Evolutionary conservation across 2,888 invertebrate species (phyloP), one percentile per base, ranked within the genome.

Genomic region (Chloromyia formosa): DNA sequence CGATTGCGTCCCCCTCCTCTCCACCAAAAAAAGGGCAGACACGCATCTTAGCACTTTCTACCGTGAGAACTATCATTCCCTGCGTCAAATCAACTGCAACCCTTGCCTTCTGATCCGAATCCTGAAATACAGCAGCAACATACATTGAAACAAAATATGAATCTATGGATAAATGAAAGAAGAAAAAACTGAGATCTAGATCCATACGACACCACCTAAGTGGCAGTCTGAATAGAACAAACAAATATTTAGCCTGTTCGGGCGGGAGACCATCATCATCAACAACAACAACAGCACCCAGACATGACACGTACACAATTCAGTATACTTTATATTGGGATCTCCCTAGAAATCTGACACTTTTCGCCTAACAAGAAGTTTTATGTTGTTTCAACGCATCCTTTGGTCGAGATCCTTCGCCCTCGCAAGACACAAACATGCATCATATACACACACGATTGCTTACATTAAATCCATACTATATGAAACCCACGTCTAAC

Each of bases 321-420:
- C 27, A 35, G 27, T 35, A 35, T 35, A 35, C 27, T 35, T 71
- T 72, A 74, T 76, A 74, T 76, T 76, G 74, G n/a, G 74, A 74
- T 76, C 74, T 74, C 27, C 27, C 73, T 77, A 40, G 74, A 77
- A 77, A 77, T 75, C 54, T 68, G 74, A 74, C 73, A 75, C 74
- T 73, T 74, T 73, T 73, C n/a, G 27, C n/a, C 61, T 49, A 60
- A 60, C 23, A 45, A 53, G 61, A 61, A 61, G 58, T 40, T 35
- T 35, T 22, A 45, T 73, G 45, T 61, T 73, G 49, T 73, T 61
- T 40, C 45, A 61, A 45, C 49, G 27, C 18, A 27, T 27, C 40
- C 54, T 35, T 54, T 69, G 69, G 12, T 56, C 69, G 20, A 54
- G 4, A 27, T 35, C 61, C 27, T 14, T 18, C 3, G 22, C 56